Percentiles rank a stretch among this genome's conserved stretches.
These are phyloP conservation scores for Aphis gossypii DNA, from an alignment of 1,140 invertebrate species.

Conservation along the genomic window DNA sequence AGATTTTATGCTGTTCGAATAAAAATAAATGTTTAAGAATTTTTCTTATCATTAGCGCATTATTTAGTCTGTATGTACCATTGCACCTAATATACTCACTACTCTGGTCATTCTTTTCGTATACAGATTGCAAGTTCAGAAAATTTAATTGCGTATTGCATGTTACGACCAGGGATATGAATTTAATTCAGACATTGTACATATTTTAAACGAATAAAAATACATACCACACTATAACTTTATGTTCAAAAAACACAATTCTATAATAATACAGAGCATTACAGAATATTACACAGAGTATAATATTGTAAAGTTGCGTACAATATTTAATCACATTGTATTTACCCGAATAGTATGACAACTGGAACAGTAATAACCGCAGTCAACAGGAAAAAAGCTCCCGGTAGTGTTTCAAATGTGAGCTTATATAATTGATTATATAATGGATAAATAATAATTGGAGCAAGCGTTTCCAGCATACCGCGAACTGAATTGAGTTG, in stretches of 20 bases:
- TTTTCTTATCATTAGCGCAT: neutral
- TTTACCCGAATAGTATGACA: conserved; percentile 59
- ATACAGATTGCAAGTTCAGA: neutral
- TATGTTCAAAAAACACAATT: neutral
- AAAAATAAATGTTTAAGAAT: neutral
- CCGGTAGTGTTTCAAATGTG: conserved; percentile 59
- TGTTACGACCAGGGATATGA: neutral
- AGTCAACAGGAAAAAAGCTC: conserved; percentile 60
- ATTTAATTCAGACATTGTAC: neutral
- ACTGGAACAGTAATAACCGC: conserved; percentile 57
- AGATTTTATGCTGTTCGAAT: neutral
- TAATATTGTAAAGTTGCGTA: neutral
- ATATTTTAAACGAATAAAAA: neutral
- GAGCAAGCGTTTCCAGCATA: conserved; percentile 59
- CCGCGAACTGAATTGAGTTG: conserved; percentile 58
- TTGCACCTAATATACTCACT: neutral
- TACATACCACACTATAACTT: neutral
- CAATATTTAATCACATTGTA: neutral
- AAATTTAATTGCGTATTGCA: neutral
- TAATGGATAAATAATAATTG: conserved; percentile 59
- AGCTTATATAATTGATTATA: conserved; percentile 60
- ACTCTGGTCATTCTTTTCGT: neutral
- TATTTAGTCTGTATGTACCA: neutral
- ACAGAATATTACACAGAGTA: neutral
- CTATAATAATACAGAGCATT: neutral